Conservation (phyloP, 2,113 vertebrate species). For the Equus quagga region DNA sequence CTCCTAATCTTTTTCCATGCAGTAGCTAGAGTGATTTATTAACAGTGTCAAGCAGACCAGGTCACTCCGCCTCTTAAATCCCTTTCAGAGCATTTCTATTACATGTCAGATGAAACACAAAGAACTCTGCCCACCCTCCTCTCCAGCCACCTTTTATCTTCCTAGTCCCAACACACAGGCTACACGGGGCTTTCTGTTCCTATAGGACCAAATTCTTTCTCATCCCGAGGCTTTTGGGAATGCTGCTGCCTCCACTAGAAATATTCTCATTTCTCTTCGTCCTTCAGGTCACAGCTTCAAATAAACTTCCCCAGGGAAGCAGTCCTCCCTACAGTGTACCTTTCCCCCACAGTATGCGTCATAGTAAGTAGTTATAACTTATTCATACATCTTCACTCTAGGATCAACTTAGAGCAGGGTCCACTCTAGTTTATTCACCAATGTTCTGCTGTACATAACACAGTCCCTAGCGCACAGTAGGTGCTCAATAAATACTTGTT, state of each 20-base stretch:
- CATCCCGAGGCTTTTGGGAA: neutral
- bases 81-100: neutral
- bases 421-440: neutral
- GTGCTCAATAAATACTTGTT: neutral
- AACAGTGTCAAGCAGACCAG: neutral
- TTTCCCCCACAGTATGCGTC: neutral
- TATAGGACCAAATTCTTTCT: neutral
- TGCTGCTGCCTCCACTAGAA: neutral
- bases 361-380: neutral
- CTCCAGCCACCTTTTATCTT: neutral
- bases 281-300: neutral
- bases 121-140: neutral
- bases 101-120: neutral
- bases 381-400: neutral
- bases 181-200: neutral
- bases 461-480: neutral
- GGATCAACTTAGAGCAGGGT: neutral
- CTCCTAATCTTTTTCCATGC: neutral
- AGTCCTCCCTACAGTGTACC: accelerated
- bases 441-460: neutral
- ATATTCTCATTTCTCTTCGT: neutral
- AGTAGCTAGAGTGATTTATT: neutral
- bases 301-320: neutral
- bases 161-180: accelerated
- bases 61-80: neutral